phyloP scores from a whole-genome alignment of 2,797 vertebrate genomes.

The Sebastes itinus region DNA sequence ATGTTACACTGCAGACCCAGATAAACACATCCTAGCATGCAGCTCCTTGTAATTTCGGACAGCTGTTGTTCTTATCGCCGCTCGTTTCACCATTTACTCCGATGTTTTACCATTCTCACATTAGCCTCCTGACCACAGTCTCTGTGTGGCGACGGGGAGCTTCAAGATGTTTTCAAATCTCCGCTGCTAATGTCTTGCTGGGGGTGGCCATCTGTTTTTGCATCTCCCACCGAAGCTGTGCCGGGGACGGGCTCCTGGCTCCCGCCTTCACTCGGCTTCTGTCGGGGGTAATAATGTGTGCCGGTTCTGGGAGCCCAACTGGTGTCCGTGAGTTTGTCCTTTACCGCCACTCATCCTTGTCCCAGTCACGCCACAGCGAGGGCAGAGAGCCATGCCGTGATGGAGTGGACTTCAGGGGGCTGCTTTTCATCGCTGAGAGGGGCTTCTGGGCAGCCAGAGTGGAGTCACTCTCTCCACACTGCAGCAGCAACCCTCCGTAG shows the following conservation, averaged over 20 bases:
- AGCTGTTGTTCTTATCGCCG: constrained; percentile 52
- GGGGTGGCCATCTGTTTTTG: constrained; percentile 82
- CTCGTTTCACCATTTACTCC: constrained; percentile 14
- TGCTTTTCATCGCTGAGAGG: constrained; percentile 47
- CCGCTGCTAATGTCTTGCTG: constrained; percentile 81
- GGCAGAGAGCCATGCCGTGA: constrained; percentile 63
- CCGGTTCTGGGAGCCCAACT: constrained; percentile 68
- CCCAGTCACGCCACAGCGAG: constrained; percentile 67
- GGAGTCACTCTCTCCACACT: constrained; percentile 10
- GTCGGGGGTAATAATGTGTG: constrained; percentile 69
- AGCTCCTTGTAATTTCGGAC: constrained; percentile 17
- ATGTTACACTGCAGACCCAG: background rate
- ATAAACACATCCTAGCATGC: background rate
- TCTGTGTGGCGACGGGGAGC: constrained; percentile 65
- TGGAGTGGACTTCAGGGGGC: constrained; percentile 64
- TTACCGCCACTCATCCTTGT: constrained; percentile 75
- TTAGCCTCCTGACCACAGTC: constrained; percentile 71
- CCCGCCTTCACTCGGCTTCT: constrained; percentile 54
- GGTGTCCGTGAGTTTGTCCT: constrained; percentile 75
- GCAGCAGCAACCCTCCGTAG: background rate
- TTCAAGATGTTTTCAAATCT: constrained; percentile 83
- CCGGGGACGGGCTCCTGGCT: constrained; percentile 60
- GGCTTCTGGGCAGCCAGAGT: constrained; percentile 30
- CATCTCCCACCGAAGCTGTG: constrained; percentile 70
- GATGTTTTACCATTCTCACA: constrained; percentile 50